Evolutionary conservation across 2,797 vertebrate genomes (phyloP).

Genomic region (Cossypha heuglini): DNA sequence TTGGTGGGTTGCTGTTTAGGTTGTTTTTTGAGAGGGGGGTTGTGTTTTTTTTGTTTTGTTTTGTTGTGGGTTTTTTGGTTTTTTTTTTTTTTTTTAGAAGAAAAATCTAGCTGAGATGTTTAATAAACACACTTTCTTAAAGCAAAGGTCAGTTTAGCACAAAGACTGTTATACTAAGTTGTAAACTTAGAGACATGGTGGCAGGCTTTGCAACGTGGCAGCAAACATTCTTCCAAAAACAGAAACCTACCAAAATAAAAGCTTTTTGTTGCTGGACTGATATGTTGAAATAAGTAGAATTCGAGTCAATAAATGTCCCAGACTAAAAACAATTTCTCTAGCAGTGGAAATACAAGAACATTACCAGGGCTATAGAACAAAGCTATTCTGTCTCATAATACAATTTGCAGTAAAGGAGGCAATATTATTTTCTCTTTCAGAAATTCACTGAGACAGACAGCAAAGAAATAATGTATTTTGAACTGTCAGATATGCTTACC

Average conservation of each 20-base stretch:
- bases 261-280: constrained; percentile 26
- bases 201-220: constrained; percentile 25
- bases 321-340: background rate
- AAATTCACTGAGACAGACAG: background rate
- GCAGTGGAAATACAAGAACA: background rate
- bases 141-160: constrained; percentile 17
- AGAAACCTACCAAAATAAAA: background rate
- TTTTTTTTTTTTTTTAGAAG: too few species aligned
- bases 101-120: too few species aligned
- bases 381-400: background rate
- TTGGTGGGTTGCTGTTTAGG: too few species aligned
- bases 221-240: constrained; percentile 11
- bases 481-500: constrained; percentile 3
- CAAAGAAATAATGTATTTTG: constrained; percentile 13
- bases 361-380: constrained; percentile 11
- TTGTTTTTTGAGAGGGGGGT: too few species aligned
- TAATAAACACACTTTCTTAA: too few species aligned
- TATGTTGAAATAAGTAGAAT: constrained; percentile 31
- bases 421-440: constrained; percentile 33
- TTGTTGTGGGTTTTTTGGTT: too few species aligned
- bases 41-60: too few species aligned
- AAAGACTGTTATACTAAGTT: background rate
- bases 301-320: constrained; percentile 18
- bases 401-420: constrained; percentile 18
- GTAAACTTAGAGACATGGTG: background rate